Base-by-base conservation (phyloP, 37 sponge, comb jelly and placozoan genomes). In the Amphimedon queenslandica region DNA sequence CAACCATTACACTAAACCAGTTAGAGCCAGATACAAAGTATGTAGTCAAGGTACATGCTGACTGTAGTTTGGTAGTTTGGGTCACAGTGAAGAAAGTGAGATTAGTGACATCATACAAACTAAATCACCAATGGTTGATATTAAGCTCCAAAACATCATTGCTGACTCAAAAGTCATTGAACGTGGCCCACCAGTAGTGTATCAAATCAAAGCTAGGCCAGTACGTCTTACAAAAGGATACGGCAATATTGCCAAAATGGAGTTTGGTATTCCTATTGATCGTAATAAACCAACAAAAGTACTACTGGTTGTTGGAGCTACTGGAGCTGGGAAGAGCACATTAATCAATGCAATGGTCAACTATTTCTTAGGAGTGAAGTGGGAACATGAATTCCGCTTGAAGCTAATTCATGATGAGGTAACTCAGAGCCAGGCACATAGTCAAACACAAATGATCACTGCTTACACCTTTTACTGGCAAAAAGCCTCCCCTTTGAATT, bases 261-360 rank as follows among this genome's bases (percentile, higher is more conserved):
- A 47, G 53, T 47, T 47, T 47, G 53, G 53, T 47, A 47, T 18
- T 47, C 53, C 53, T 18, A 47, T 47, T 18, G 8, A 8, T 18
- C 53, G 53, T 18, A 8, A 47, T 47, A 47, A 47, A 47, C 63
- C 76, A 60, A 57, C 60, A 0, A 77, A 64, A 28, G 77, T 83
- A n/a, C 65, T 83, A 8, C 69, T 83, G 84, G 77, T 83, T 21
- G 72, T 83, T 8, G 84, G 84, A 23, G 84, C 84, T 13, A 83
- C 84, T 68, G 84, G 84, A 20, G 76, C 84, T 31, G 84, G 84
- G 0, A 83, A 83, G 63, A 83, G 55, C 21, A 83, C 77, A 25
- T 27, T 83, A 37, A 76, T 83, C 71, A 83, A 83, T 83, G 84
- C 71, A 53, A 67, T 83, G 42, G 55, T 42, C 24, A 83, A 83